Percentiles rank a stretch among this genome's conserved stretches.
Conservation (phyloP, 2,113 vertebrate species). For the Siniperca chuatsi region DNA sequence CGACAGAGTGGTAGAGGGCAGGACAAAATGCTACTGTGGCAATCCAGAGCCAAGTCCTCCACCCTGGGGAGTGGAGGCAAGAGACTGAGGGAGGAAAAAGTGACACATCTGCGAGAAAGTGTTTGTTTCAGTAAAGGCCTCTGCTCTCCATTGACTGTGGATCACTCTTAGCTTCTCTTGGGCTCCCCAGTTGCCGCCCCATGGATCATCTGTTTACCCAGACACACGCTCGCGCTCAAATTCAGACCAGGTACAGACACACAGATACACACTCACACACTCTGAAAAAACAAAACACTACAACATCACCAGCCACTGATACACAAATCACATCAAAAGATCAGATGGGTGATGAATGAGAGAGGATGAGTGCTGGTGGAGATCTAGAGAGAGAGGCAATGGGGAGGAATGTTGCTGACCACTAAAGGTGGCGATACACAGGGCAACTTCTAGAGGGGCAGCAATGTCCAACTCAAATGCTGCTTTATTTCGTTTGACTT, state of each 20-base stretch:
- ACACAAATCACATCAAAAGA: slow-evolving; percentile 56
- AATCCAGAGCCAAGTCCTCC: slow-evolving; percentile 33
- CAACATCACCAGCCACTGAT: slow-evolving; percentile 30
- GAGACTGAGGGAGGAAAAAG: slow-evolving; percentile 8
- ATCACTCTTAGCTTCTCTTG: neutral
- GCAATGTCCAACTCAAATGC: neutral
- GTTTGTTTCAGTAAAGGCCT: slow-evolving; percentile 14
- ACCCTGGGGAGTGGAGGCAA: slow-evolving; percentile 28
- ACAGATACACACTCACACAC: slow-evolving; percentile 4
- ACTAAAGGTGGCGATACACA: slow-evolving; percentile 48
- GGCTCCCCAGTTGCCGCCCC: neutral
- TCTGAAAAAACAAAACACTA: slow-evolving; percentile 36
- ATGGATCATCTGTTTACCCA: slow-evolving; percentile 12
- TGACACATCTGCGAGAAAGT: neutral
- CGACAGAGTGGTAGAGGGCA: slow-evolving; percentile 36
- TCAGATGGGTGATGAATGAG: slow-evolving; percentile 58
- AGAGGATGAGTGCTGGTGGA: slow-evolving; percentile 60
- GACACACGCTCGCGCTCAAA: neutral
- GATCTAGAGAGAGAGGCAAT: slow-evolving; percentile 46
- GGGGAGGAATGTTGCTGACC: slow-evolving; percentile 50
- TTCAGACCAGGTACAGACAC: slow-evolving; percentile 4
- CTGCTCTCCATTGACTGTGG: slow-evolving; percentile 6
- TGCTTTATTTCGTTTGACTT: neutral
- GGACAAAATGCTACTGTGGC: slow-evolving; percentile 50
- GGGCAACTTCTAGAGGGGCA: slow-evolving; percentile 29